Conservation (phyloP, 2,888 invertebrate species). For the Arrhopalites spinosus region DNA sequence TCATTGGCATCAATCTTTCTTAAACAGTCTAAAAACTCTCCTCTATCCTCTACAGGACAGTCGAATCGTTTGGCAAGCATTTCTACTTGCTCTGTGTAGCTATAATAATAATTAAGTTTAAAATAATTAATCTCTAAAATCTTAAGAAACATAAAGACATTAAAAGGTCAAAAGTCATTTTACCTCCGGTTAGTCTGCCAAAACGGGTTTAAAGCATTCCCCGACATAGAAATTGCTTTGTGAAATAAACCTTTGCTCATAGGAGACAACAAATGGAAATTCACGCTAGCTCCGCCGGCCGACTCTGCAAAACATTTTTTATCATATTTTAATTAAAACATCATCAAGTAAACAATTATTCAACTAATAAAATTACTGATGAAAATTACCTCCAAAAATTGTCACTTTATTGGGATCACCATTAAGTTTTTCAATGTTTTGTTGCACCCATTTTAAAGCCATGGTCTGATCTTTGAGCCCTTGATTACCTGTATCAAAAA, state of each 20-base stretch:
- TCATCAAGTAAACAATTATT: too few species aligned
- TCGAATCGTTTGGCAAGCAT: slow-evolving; percentile 16
- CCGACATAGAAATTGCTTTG: slow-evolving; percentile 34
- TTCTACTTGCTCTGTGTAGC: slow-evolving; percentile 27
- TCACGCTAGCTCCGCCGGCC: neutral
- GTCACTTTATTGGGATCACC: slow-evolving; percentile 40
- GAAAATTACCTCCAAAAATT: slow-evolving; percentile 32
- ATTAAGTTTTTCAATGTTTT: slow-evolving; percentile 41
- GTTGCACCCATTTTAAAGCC: slow-evolving; percentile 41
- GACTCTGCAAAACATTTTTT: neutral
- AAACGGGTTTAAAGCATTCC: slow-evolving; percentile 30
- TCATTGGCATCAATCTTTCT: slow-evolving; percentile 13
- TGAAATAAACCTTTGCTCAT: slow-evolving; percentile 29
- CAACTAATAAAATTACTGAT: too few species aligned
- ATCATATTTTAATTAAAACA: too few species aligned
- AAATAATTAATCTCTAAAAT: slow-evolving; percentile 23
- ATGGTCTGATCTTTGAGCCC: slow-evolving; percentile 43
- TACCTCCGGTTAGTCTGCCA: too few species aligned
- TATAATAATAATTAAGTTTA: too few species aligned
- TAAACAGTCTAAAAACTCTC: slow-evolving; percentile 15
- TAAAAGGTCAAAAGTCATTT: too few species aligned
- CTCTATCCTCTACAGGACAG: neutral
- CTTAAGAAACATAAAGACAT: too few species aligned
- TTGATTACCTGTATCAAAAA: too few species aligned
- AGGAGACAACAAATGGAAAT: neutral